A percentile compares a stretch with the other conserved stretches of the same genome.
These are phyloP conservation scores for Aphelocoma coerulescens DNA, from an alignment of 2,113 vertebrate species.

Conservation along the genomic window DNA sequence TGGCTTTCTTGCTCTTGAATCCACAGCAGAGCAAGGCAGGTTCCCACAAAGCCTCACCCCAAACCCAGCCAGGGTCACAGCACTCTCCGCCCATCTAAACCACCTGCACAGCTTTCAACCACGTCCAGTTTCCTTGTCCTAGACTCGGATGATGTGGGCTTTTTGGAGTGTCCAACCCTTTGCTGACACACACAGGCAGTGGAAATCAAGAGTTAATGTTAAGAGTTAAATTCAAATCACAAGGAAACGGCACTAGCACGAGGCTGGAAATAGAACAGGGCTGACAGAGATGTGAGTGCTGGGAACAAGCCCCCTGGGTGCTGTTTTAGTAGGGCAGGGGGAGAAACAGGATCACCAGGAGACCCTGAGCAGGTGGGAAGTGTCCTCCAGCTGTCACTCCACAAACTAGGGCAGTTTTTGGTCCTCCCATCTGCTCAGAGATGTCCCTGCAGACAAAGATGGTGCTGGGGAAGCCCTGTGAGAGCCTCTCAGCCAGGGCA, in stretches of 20 bases:
- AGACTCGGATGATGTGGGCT: fast-evolving
- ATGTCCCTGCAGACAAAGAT: fast-evolving
- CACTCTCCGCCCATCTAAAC: neutral
- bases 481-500: neutral
- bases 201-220: neutral
- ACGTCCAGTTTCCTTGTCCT: neutral
- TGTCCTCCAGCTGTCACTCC: neutral
- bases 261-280: neutral
- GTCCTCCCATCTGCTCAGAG: neutral
- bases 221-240: neutral
- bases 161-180: neutral
- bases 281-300: neutral
- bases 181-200: fast-evolving
- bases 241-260: neutral
- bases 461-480: neutral
- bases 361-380: neutral
- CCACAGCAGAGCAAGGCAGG: neutral
- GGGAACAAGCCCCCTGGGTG: neutral
- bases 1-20: neutral
- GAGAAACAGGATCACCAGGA: neutral
- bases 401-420: neutral
- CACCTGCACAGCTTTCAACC: fast-evolving
- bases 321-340: neutral
- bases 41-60: neutral
- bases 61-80: neutral